Evolutionary conservation across 1,140 invertebrate species (phyloP), one percentile per base, ranked within the genome.

Genomic region (Orius insidiosus): DNA sequence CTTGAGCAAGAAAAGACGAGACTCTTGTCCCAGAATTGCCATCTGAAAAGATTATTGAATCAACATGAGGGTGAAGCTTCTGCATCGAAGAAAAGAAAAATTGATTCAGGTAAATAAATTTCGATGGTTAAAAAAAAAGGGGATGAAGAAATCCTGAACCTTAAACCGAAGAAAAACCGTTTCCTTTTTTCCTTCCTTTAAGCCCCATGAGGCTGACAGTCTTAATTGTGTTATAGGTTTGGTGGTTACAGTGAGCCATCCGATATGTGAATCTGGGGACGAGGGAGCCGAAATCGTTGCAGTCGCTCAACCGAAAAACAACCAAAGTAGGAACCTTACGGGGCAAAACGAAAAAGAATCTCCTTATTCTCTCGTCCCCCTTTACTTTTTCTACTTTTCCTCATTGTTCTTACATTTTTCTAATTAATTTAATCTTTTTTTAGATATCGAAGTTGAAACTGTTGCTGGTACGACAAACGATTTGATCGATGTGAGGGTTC

Each of bases 1-100:
- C 65, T 98, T 57, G 88, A 95, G 63, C 80, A 88, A 60, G 92
- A 98, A 63, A 97, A 96, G 62, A 87, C 84, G 3, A 76, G 85
- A 59, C 68, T 97, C 38, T 64, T 90, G 16, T 80, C 80, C 37
- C 86, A 92, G 62, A 92, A 92, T 60, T 85, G 80, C 60, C 85
- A 90, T 59, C 66, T 89, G 47, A 92, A 87, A 59, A 72, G 85
- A 58, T 63, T 85, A 51, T 68, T 89, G 16, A 82, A 83, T 58
- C 78, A 85, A 58, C 80, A 85, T 60, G 82, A 87, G 56, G 79
- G 76, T 32, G 77, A 58, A 39, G 56, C 56, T 39, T 41, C 52
- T 9, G 58, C 55, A 34, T 58, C 57, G 16, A 58, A 59, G 19
- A 86, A 86, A 60, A 72, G 81, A 55, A 85, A 86, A 67, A 70